Evolutionary conservation across 2,113 vertebrate genomes (phyloP).

Genomic region (Camelus dromedarius): DNA sequence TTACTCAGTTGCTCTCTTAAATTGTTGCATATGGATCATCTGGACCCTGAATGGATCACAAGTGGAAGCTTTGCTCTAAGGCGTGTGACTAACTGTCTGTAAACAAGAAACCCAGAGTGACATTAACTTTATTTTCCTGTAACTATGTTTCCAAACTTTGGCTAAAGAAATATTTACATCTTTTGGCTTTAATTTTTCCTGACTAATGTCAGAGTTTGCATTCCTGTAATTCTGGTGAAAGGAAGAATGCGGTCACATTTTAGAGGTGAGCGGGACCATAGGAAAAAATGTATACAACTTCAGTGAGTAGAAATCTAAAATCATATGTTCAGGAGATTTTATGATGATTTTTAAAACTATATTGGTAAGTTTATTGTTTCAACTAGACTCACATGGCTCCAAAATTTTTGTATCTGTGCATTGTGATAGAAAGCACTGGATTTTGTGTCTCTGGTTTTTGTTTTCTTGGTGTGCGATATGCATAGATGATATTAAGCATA

Average conservation of each 20-base stretch:
- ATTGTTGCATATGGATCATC: not conserved
- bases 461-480: not conserved
- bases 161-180: conserved; percentile 72
- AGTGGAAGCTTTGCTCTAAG: conserved; percentile 19
- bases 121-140: conserved; percentile 45
- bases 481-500: not conserved
- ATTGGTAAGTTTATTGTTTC: conserved; percentile 1
- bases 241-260: conserved; percentile 49
- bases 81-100: not conserved
- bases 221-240: conserved; percentile 65
- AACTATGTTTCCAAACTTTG: conserved; percentile 65
- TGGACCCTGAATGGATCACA: conserved; percentile 17
- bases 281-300: not conserved
- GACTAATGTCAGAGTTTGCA: conserved; percentile 57
- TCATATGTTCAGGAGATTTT: not conserved
- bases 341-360: not conserved
- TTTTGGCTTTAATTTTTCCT: conserved; percentile 71
- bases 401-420: not conserved
- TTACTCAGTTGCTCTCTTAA: not conserved
- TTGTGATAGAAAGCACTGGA: not conserved
- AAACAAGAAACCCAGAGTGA: conserved; percentile 33
- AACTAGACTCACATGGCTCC: not conserved
- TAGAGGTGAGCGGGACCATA: conserved; percentile 1
- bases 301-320: conserved; percentile 21
- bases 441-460: conserved; percentile 8